phyloP scores from a whole-genome alignment of 1,140 invertebrate genomes.

The Lasioglossum albipes region DNA sequence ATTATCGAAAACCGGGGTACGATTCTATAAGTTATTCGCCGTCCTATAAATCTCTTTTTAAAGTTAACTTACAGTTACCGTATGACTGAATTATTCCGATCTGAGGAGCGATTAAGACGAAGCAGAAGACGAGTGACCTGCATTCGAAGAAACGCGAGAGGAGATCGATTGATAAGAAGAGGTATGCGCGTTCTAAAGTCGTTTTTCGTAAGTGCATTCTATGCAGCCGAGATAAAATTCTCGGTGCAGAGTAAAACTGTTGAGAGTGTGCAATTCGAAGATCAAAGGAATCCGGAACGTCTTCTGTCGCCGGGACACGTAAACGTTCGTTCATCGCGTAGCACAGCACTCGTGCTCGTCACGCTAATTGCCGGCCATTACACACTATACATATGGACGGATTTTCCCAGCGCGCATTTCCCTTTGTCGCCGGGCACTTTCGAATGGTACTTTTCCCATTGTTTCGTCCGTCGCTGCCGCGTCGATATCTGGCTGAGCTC shows the following conservation, averaged over 20 bases:
- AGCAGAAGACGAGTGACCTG: neutral
- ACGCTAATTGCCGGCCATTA: constrained; percentile 70
- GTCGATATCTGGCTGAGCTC: constrained; percentile 31
- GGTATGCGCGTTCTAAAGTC: no score
- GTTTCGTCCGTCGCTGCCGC: neutral
- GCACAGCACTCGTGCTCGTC: constrained; percentile 54
- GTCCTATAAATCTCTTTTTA: neutral
- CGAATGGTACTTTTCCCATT: constrained; percentile 16
- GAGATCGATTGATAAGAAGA: neutral
- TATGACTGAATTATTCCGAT: neutral
- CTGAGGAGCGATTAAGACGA: neutral
- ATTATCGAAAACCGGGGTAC: no score
- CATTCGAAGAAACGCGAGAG: neutral
- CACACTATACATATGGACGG: constrained; percentile 39
- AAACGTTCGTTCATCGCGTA: constrained; percentile 48
- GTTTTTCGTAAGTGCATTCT: no score
- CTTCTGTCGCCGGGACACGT: constrained; percentile 52
- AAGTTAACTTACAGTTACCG: neutral
- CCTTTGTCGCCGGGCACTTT: constrained; percentile 8
- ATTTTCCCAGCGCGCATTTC: constrained; percentile 64
- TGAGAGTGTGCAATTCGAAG: constrained; percentile 22
- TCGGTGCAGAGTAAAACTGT: no score
- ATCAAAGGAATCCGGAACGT: constrained; percentile 64
- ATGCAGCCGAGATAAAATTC: no score
- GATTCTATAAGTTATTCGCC: no score